Evolutionary conservation across 2,113 vertebrate genomes (phyloP), one percentile per base, ranked within the genome.

Genomic region (Mohoua ochrocephala): DNA sequence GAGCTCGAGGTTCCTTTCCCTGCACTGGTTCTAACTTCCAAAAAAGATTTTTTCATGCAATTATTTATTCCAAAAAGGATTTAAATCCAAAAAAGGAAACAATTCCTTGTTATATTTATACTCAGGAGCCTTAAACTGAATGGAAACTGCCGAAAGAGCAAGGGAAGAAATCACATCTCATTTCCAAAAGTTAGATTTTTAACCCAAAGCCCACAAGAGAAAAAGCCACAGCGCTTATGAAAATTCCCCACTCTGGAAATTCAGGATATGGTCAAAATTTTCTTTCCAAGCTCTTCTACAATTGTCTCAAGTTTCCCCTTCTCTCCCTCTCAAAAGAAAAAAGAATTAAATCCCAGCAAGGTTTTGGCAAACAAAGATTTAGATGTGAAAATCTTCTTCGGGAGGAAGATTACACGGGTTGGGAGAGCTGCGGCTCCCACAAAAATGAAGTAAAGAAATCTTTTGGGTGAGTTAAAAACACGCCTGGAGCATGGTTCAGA

Each of bases 161-260:
- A 30, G 1, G 4, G 15, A 27, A 14, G 31, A 39, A 23, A 39
- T 70, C 23, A 18, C 2, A 0, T 3, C 12, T 39, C 14, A 6
- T 39, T 76, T 39, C 49, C 35, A 45, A 60, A 85, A 42, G 1
- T 1, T 11, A 16, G 3, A 21, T 70, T 79, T 87, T 35, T 44
- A 78, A 69, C 27, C 16, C 1, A 3, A 77, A 15, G 5, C 15
- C n/a, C 50, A 56, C 19, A 6, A 22, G 56, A 81, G 20, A 60
- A 49, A 42, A 74, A 70, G 3, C 27, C 33, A 15, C 30, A 23
- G 19, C 11, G 23, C 26, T 64, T 16, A 18, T 1, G 31, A 33
- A 70, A 70, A 70, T 20, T 17, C 37, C 70, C 31, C 7, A 7
- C 11, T 15, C 7, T 28, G 26, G 37, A 56, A 79, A 76, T 59